phyloP scores from a whole-genome alignment of 2,888 invertebrate species.

The Pantelozetes paolii region DNA sequence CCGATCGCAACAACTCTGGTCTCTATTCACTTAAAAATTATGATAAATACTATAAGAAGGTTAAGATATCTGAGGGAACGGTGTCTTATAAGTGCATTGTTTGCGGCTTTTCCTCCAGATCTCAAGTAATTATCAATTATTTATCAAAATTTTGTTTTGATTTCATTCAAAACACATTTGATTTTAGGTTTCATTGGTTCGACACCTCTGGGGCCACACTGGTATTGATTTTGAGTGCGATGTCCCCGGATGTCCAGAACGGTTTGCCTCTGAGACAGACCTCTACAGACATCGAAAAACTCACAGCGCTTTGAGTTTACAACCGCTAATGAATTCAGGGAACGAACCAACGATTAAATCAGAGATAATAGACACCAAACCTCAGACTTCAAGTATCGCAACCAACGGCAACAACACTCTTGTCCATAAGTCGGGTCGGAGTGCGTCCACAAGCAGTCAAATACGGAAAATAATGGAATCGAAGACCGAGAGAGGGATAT shows the following conservation, averaged over 20 bases:
- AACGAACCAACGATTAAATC: too few species aligned
- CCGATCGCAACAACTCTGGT: background rate
- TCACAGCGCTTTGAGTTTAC: background rate
- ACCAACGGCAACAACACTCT: too few species aligned
- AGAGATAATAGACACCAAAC: too few species aligned
- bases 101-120: slow-evolving; percentile 10
- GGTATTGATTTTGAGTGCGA: slow-evolving; percentile 11
- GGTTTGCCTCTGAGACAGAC: background rate
- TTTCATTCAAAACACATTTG: background rate
- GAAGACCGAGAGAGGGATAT: slow-evolving; percentile 21
- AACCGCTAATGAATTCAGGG: too few species aligned
- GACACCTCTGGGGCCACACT: slow-evolving; percentile 15
- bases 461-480: slow-evolving; percentile 14
- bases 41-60: background rate
- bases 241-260: background rate
- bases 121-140: background rate
- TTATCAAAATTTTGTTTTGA: background rate
- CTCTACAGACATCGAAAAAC: background rate
- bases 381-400: too few species aligned
- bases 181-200: background rate
- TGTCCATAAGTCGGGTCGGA: background rate
- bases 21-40: slow-evolving; percentile 16
- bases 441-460: background rate
- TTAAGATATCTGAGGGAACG: background rate
- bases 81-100: slow-evolving; percentile 9